A percentile compares a stretch with the other conserved stretches of the same genome.
These are phyloP conservation scores for Empidonax traillii DNA, from an alignment of 2,113 vertebrate genomes.

Conservation along the genomic window DNA sequence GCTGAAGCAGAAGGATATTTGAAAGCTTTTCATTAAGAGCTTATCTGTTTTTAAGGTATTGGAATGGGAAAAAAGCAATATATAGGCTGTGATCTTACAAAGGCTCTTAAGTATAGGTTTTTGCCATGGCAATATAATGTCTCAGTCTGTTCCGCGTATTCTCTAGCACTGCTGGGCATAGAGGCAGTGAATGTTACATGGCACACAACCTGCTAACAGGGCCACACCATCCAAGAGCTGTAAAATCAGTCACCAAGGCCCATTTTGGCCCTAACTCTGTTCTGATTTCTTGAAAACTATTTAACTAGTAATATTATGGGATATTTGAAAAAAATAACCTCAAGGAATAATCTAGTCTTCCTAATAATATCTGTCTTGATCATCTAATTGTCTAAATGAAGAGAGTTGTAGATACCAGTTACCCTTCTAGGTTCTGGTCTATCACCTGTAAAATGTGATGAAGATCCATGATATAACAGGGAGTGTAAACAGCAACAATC, in stretches of 20 bases:
- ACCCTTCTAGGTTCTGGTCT: background rate
- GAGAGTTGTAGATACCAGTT: background rate
- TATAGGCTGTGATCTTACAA: background rate
- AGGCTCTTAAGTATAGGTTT: background rate
- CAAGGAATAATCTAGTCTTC: background rate
- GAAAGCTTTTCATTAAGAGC: background rate
- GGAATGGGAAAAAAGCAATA: background rate
- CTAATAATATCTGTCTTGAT: background rate
- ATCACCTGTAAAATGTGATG: background rate
- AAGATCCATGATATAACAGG: background rate
- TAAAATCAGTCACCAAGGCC: background rate
- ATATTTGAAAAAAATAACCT: background rate
- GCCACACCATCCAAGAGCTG: background rate
- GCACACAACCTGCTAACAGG: background rate
- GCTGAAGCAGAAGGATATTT: background rate
- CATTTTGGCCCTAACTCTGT: background rate
- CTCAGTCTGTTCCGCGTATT: background rate
- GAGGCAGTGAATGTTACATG: background rate
- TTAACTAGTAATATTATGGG: background rate
- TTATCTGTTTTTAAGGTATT: background rate
- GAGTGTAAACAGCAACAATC: background rate
- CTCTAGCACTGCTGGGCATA: background rate
- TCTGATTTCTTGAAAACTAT: background rate
- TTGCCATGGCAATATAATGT: background rate
- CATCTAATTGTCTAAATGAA: background rate